phyloP scores from a whole-genome alignment of 2,113 vertebrate species.

The Cromileptes altivelis region DNA sequence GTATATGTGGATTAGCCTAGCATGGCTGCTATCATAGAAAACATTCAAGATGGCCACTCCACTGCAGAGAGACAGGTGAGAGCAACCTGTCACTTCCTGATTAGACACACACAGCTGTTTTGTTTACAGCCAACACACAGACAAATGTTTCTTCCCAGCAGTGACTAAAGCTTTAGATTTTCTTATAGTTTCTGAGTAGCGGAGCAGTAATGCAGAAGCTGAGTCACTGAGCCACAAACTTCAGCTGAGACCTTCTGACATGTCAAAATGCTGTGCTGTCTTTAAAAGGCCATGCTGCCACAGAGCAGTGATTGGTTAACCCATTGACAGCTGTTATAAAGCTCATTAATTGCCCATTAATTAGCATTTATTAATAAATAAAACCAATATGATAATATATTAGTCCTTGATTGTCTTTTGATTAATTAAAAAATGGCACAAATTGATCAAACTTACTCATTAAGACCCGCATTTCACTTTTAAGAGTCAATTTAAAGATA shows the following conservation, averaged over 20 bases:
- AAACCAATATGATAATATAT: background rate
- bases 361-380: background rate
- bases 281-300: slow-evolving; percentile 13
- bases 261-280: background rate
- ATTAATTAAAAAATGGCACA: background rate
- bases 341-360: background rate
- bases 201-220: background rate
- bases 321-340: background rate
- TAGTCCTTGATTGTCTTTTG: rapidly evolving
- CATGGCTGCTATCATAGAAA: slow-evolving; percentile 48
- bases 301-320: slow-evolving; percentile 31
- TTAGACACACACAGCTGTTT: slow-evolving; percentile 36
- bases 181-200: background rate
- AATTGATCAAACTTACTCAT: rapidly evolving
- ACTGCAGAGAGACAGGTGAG: slow-evolving; percentile 57
- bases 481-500: background rate
- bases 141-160: background rate
- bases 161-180: background rate
- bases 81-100: slow-evolving; percentile 77
- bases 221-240: slow-evolving; percentile 14
- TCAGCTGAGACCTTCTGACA: background rate
- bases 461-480: background rate
- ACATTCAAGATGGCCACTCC: slow-evolving; percentile 85
- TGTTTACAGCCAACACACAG: background rate
- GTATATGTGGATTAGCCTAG: slow-evolving; percentile 47